phyloP scores from a whole-genome alignment of 1,140 invertebrate genomes.

The Hormaphis cornu region DNA sequence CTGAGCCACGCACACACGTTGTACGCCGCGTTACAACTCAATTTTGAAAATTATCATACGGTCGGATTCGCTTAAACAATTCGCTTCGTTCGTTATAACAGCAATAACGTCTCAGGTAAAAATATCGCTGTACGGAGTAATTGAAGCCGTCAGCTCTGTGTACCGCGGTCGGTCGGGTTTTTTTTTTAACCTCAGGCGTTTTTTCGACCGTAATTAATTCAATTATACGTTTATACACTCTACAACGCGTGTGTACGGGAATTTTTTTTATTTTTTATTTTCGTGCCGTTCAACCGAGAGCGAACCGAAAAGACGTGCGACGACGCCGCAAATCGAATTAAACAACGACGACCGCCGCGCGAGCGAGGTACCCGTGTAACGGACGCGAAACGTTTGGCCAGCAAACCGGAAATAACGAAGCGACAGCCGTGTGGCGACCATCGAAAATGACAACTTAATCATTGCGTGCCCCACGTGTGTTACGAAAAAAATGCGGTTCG shows the following conservation, averaged over 20 bases:
- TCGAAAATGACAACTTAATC: constrained; percentile 5
- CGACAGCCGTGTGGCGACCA: not conserved
- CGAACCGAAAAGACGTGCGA: not conserved
- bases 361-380: too few species aligned
- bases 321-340: too few species aligned
- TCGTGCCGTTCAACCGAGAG: not conserved
- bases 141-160: not conserved
- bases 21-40: too few species aligned
- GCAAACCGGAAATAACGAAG: constrained; percentile 7
- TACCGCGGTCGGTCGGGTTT: too few species aligned
- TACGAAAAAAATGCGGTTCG: not conserved
- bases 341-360: too few species aligned
- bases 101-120: too few species aligned
- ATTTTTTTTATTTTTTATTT: not conserved
- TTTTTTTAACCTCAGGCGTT: not conserved
- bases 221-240: not conserved
- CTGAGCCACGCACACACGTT: too few species aligned
- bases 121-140: too few species aligned
- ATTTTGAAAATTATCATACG: too few species aligned
- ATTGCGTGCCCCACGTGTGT: too few species aligned
- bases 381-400: not conserved
- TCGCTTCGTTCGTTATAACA: too few species aligned
- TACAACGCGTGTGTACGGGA: not conserved
- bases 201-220: not conserved
- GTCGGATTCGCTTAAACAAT: too few species aligned